Percentiles rank a stretch among this genome's conserved stretches.
Evolutionary conservation across 2,888 invertebrate species (phyloP).

Genomic region (Operophtera brumata): DNA sequence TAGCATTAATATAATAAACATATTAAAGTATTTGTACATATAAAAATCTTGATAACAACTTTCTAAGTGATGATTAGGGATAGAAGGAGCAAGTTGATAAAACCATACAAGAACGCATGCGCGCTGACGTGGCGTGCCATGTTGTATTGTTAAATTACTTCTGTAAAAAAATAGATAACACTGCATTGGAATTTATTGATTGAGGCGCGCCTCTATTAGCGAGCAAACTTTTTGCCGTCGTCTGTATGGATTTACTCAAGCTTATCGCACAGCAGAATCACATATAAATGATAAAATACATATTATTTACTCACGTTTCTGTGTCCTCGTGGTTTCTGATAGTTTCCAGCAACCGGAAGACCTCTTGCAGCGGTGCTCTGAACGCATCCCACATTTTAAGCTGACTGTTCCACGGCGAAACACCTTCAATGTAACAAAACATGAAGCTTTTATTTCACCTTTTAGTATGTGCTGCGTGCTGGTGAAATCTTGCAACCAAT

Average conservation of each 20-base stretch:
- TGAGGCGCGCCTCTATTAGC: not conserved
- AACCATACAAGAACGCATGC: not conserved
- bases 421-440: conserved; percentile 72
- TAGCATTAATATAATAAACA: too few species aligned
- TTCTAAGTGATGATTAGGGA: not conserved
- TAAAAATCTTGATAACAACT: not conserved
- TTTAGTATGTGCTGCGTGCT: too few species aligned
- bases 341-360: conserved; percentile 92
- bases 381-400: conserved; percentile 94
- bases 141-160: too few species aligned
- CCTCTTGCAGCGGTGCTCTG: conserved; percentile 93
- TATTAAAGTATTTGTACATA: too few species aligned
- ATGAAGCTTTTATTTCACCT: too few species aligned
- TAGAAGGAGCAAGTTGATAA: not conserved
- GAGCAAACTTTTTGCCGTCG: too few species aligned
- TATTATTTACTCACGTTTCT: conserved; percentile 81
- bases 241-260: not conserved
- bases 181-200: not conserved
- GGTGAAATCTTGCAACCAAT: too few species aligned
- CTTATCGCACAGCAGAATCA: not conserved
- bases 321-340: conserved; percentile 90
- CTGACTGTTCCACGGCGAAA: conserved; percentile 92
- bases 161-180: too few species aligned
- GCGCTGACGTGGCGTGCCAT: too few species aligned
- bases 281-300: not conserved